Evolutionary conservation across 2,797 vertebrate genomes (phyloP).

Genomic region (Forpus xanthops): DNA sequence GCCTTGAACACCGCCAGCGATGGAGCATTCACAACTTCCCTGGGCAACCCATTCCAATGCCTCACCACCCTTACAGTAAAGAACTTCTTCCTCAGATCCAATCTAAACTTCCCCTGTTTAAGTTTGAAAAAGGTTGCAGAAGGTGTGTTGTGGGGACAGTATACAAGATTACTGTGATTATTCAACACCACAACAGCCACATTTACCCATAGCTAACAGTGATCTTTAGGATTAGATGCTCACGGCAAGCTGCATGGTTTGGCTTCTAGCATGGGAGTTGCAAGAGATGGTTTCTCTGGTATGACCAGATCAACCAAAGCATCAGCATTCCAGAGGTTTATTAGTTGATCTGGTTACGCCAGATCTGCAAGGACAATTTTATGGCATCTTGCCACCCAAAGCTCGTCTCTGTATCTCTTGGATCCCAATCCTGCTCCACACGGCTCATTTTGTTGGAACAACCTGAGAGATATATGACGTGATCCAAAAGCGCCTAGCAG

Average conservation of each 20-base stretch:
- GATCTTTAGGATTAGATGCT: not conserved
- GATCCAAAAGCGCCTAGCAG: not conserved
- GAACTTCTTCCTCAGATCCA: too few species aligned
- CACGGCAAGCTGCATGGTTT: not conserved
- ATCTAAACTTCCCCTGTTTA: too few species aligned
- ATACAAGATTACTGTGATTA: not conserved
- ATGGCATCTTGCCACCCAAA: not conserved
- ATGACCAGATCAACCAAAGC: conserved; percentile 10
- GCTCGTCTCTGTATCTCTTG: not conserved
- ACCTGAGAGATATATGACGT: not conserved
- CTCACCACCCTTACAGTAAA: too few species aligned
- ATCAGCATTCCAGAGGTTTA: conserved; percentile 26
- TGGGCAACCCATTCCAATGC: too few species aligned
- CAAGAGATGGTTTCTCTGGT: not conserved
- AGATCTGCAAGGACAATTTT: conserved; percentile 13
- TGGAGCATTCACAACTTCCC: too few species aligned
- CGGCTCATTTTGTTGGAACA: conserved; percentile 4
- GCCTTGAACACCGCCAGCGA: too few species aligned
- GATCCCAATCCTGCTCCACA: not conserved
- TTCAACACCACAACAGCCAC: not conserved
- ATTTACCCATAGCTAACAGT: not conserved
- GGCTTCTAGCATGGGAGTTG: not conserved
- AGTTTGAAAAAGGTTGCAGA: not conserved
- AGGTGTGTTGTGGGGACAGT: not conserved
- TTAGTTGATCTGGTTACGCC: conserved; percentile 26